A percentile compares a stretch with the other conserved stretches of the same genome.
phyloP scores from a whole-genome alignment of 1,140 invertebrate species.

The Latrodectus geometricus region DNA sequence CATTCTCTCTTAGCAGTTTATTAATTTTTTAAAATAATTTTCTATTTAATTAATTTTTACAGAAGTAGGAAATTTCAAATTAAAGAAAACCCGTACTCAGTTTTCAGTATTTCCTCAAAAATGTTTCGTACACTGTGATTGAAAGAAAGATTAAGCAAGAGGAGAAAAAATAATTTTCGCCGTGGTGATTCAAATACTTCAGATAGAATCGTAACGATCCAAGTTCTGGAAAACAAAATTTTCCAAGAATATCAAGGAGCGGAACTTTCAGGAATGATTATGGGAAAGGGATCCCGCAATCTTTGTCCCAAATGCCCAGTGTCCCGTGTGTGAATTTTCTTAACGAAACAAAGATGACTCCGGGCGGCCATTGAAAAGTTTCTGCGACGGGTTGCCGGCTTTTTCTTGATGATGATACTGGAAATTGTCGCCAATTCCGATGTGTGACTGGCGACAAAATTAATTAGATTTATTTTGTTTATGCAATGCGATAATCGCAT shows the following conservation, averaged over 20 bases:
- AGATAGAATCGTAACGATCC: not conserved
- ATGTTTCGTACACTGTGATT: too few relatives aligned
- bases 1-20: too few relatives aligned
- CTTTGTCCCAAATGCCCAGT: constrained; percentile 56
- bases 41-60: too few relatives aligned
- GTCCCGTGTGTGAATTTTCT: constrained; percentile 54
- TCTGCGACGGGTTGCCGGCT: constrained; percentile 20
- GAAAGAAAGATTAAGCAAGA: too few relatives aligned
- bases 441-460: not conserved
- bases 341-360: constrained; percentile 61
- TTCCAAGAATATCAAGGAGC: not conserved
- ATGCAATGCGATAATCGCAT: too few relatives aligned
- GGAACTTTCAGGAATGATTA: constrained; percentile 5
- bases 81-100: too few relatives aligned
- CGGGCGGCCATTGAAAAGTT: constrained; percentile 55
- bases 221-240: not conserved
- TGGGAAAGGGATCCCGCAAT: constrained; percentile 26
- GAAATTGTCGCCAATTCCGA: constrained; percentile 5
- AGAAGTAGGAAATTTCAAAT: too few relatives aligned
- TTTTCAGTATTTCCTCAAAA: too few relatives aligned
- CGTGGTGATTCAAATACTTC: too few relatives aligned
- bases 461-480: not conserved
- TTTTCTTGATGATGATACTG: constrained; percentile 9
- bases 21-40: too few relatives aligned
- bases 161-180: too few relatives aligned